Evolutionary conservation across 2,888 invertebrate species (phyloP).

Genomic region (Adineta ricciae): DNA sequence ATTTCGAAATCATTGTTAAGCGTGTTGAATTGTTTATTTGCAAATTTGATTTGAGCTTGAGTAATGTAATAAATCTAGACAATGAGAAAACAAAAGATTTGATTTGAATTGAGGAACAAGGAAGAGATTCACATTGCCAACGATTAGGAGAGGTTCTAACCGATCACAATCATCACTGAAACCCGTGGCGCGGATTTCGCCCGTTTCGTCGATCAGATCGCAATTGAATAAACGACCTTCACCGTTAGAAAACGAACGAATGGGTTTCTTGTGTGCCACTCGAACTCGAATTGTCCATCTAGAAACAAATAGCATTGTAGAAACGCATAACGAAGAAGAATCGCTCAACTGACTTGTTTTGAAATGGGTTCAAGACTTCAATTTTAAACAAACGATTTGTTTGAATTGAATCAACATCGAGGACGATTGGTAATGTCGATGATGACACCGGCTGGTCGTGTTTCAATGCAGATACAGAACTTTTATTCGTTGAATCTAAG

Average conservation of each 20-base stretch:
- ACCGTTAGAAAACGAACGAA: conserved; percentile 79
- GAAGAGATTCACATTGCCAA: conserved; percentile 49
- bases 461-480: background rate
- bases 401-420: background rate
- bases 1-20: conserved; percentile 91
- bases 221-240: conserved; percentile 86
- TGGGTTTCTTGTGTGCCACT: conserved; percentile 67
- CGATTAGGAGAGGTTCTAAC: conserved; percentile 75
- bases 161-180: conserved; percentile 78
- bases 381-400: conserved; percentile 1
- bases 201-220: conserved; percentile 81
- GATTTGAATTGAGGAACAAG: background rate
- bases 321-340: no score
- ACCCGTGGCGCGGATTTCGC: conserved; percentile 81
- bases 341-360: background rate
- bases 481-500: background rate
- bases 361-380: background rate
- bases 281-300: conserved; percentile 84
- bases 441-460: background rate
- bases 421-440: background rate
- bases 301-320: background rate
- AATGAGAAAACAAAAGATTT: background rate
- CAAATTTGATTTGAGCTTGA: conserved; percentile 73
- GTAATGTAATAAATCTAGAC: conserved; percentile 72
- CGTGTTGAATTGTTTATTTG: conserved; percentile 75